Base-by-base conservation (phyloP, 2,113 vertebrate genomes). In the Rhagologus leucostigma region DNA sequence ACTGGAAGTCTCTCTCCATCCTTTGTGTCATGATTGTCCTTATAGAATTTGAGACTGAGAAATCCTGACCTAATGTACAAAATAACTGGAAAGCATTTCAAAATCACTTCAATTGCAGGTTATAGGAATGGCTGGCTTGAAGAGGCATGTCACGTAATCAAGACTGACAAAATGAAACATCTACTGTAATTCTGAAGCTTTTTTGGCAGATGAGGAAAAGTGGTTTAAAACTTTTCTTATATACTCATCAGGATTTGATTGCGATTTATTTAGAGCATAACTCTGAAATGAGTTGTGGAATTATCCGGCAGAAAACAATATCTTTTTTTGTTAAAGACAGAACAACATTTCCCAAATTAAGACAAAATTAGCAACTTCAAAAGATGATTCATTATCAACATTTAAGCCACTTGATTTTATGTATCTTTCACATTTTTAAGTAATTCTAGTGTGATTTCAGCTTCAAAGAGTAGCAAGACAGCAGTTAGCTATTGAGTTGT, bases 91-190 rank as follows among this genome's bases (percentile, higher is more conserved):
- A 94, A 92, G 44, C 3, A 1, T 90, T 95, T 91, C 89, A 41
- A 95, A 91, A 93, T 93, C 90, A 69, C 71, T 92, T 83, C 78
- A 91, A 11, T 41, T 85, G 75, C 53, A 73, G 57, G 74, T 87
- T 75, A 23, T 29, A 73, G 67, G 56, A 85, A 83, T 96, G 50
- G 53, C 82, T 5, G 1, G 44, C 49, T 87, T 83, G 78, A 94
- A 87, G 77, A 95, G 62, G 23, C 74, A 44, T 71, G 49, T 41
- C 82, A 10, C 52, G 37, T 79, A 96, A 88, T 79, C 90, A 91
- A 53, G 79, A 62, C 67, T 83, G 92, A 69, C 78, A 91, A 83
- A 89, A 89, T 64, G 87, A 84, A 91, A 65, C 8, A 27, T 50
- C 62, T 86, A n/a, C 71, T 84, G 62, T 87, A 91, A 88, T 91